These are phyloP conservation scores for Rhinichthys osculus DNA, from an alignment of 2,797 vertebrate genomes.

Conservation along the genomic window DNA sequence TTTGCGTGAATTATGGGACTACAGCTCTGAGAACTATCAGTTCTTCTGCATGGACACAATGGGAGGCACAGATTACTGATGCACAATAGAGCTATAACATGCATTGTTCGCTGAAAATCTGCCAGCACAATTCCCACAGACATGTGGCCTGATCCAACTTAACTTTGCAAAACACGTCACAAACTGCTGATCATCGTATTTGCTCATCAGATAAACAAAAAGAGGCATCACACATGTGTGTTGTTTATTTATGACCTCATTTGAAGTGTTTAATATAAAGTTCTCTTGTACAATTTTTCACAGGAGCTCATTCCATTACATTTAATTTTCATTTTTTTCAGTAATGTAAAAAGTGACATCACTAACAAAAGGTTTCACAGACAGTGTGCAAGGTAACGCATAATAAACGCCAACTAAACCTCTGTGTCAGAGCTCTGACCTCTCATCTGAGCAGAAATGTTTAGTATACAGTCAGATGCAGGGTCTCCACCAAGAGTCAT, in stretches of 20 bases:
- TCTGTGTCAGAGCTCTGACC: neutral
- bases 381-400: neutral
- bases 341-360: neutral
- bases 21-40: constrained; percentile 13
- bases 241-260: neutral
- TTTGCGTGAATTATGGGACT: constrained; percentile 24
- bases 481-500: neutral
- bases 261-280: neutral
- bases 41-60: constrained; percentile 21
- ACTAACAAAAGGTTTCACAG: neutral
- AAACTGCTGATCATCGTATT: neutral
- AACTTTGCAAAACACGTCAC: neutral
- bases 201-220: neutral
- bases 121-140: constrained; percentile 32
- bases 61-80: constrained; percentile 30
- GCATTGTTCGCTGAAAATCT: constrained; percentile 34
- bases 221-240: neutral
- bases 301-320: neutral
- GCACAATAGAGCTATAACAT: constrained; percentile 35
- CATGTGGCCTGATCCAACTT: neutral
- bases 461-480: constrained; percentile 31
- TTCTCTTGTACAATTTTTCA: neutral
- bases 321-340: too few relatives aligned
- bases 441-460: constrained; percentile 10
- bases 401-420: neutral